Evolutionary conservation across 2,888 invertebrate species (phyloP).

Genomic region (Pyrrhosoma nymphula): DNA sequence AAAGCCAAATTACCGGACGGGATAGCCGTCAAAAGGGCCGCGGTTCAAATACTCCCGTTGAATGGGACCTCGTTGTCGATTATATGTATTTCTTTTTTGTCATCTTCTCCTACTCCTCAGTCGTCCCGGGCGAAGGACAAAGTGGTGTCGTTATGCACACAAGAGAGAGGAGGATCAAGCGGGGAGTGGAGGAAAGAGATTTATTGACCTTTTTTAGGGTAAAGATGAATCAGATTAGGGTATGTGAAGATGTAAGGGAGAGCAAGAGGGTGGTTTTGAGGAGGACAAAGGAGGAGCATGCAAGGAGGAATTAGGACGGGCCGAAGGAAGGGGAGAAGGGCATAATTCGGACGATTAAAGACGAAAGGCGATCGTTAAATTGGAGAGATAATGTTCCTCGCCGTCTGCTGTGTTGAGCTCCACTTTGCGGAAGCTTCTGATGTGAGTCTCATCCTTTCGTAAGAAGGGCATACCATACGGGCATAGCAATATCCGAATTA

Average conservation of each 20-base stretch:
- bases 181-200: too few species aligned
- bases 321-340: background rate
- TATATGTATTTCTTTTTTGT: background rate
- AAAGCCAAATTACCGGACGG: background rate
- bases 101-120: too few species aligned
- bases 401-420: background rate
- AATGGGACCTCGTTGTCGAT: background rate
- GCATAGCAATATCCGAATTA: too few species aligned
- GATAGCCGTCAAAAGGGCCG: conserved; percentile 45
- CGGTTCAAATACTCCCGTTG: background rate
- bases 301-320: background rate
- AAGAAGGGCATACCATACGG: too few species aligned
- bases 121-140: background rate
- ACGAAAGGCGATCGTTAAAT: conserved; percentile 1
- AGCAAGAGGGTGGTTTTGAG: background rate
- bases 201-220: background rate
- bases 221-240: background rate
- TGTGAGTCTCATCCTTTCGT: too few species aligned
- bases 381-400: background rate
- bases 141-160: background rate
- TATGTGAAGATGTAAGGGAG: too few species aligned
- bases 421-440: background rate
- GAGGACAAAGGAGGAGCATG: background rate
- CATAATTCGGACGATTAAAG: conserved; percentile 1
- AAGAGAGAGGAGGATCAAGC: background rate